These are phyloP conservation scores for Dicaeum eximium DNA, from an alignment of 2,113 vertebrate species.

Conservation along the genomic window DNA sequence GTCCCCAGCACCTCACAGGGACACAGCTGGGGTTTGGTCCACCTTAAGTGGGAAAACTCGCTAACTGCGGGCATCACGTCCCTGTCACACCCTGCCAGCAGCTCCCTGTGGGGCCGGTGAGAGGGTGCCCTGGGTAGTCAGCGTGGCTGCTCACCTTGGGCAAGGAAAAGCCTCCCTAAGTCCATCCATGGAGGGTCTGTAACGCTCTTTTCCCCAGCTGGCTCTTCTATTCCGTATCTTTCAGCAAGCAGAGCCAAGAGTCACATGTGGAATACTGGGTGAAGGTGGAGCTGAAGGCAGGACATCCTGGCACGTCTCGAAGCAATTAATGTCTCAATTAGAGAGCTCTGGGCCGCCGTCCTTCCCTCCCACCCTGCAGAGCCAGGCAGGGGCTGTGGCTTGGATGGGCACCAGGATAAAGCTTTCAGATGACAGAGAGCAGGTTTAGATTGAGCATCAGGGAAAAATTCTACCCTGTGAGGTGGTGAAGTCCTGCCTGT, in stretches of 20 bases:
- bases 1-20: not conserved
- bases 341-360: not conserved
- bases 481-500: not conserved
- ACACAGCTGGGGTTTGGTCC: not conserved
- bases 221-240: not conserved
- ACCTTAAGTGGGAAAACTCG: rapidly evolving
- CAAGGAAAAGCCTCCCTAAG: not conserved
- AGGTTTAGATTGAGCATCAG: not conserved
- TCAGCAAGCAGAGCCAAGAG: not conserved
- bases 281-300: not conserved
- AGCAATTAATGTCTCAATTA: not conserved
- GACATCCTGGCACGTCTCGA: not conserved
- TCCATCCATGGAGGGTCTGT: rapidly evolving
- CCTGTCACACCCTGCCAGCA: not conserved
- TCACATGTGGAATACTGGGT: not conserved
- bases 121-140: not conserved
- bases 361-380: not conserved
- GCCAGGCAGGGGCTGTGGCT: not conserved
- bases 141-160: rapidly evolving
- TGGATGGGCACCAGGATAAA: not conserved
- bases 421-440: not conserved
- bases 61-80: too few species aligned
- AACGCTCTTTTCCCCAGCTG: not conserved
- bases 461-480: not conserved
- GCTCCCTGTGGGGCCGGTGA: not conserved